Evolutionary conservation across 2,888 invertebrate genomes (phyloP).

Genomic region (Tupiocoris notatus): DNA sequence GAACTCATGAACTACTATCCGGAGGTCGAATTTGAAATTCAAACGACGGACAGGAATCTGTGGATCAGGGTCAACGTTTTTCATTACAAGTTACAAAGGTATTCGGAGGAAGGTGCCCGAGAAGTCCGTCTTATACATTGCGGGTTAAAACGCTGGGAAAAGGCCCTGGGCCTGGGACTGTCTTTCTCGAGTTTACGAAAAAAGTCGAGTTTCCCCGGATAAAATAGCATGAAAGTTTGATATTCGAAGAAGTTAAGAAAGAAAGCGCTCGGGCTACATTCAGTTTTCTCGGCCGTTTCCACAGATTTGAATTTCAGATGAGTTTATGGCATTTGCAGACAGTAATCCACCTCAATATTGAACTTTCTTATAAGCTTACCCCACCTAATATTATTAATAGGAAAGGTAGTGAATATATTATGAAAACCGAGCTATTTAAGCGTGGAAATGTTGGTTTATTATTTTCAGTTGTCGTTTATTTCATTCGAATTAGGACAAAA

Average conservation of each 20-base stretch:
- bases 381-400: neutral
- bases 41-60: conserved; percentile 14
- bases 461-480: too few species aligned
- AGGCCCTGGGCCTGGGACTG: neutral
- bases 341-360: neutral
- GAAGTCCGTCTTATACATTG: neutral
- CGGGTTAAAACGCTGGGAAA: neutral
- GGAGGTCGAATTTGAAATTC: conserved; percentile 29
- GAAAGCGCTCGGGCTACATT: neutral
- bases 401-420: too few species aligned
- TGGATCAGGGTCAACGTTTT: conserved; percentile 32
- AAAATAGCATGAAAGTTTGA: neutral
- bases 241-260: neutral
- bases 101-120: neutral
- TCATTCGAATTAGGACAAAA: too few species aligned
- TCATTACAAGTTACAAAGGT: conserved; percentile 28
- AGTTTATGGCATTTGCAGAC: neutral
- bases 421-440: too few species aligned
- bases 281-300: neutral
- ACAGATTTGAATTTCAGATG: neutral
- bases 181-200: neutral
- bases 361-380: neutral
- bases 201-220: neutral
- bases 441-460: too few species aligned
- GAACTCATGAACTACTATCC: neutral